phyloP scores from a whole-genome alignment of 2,797 vertebrate species.

The Streptopelia turtur region DNA sequence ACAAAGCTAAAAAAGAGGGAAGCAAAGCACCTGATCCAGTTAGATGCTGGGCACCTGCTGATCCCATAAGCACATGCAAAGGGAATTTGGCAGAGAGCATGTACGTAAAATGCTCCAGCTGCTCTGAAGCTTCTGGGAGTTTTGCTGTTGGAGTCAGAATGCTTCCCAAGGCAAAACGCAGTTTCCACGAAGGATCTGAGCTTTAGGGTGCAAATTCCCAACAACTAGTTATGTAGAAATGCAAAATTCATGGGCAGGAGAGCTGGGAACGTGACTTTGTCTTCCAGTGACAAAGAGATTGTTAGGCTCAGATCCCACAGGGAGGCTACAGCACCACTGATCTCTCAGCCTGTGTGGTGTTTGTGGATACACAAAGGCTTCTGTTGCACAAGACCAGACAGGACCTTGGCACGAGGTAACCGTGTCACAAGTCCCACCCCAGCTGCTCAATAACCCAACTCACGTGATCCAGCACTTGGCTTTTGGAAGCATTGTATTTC shows the following conservation, averaged over 20 bases:
- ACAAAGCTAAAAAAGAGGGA: neutral
- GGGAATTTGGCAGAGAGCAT: neutral
- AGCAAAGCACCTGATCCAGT: neutral
- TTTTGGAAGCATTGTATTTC: conserved; percentile 94
- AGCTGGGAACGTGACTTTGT: neutral
- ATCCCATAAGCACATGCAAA: neutral
- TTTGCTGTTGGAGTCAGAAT: neutral
- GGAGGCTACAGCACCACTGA: neutral
- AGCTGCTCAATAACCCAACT: conserved; percentile 71
- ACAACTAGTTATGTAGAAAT: neutral
- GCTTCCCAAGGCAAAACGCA: neutral
- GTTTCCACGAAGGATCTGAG: neutral
- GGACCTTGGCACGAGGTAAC: neutral
- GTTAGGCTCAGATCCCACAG: neutral
- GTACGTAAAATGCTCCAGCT: neutral
- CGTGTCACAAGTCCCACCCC: neutral
- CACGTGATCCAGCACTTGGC: conserved; percentile 94
- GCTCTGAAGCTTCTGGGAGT: neutral
- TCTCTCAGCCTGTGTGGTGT: neutral
- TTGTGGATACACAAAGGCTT: accelerated
- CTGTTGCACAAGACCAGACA: neutral
- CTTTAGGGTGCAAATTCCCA: neutral
- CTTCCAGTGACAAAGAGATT: neutral
- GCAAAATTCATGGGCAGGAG: neutral
- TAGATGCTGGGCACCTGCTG: neutral